These are phyloP conservation scores for Colinus virginianus DNA, from an alignment of 2,113 vertebrate genomes.

Conservation along the genomic window DNA sequence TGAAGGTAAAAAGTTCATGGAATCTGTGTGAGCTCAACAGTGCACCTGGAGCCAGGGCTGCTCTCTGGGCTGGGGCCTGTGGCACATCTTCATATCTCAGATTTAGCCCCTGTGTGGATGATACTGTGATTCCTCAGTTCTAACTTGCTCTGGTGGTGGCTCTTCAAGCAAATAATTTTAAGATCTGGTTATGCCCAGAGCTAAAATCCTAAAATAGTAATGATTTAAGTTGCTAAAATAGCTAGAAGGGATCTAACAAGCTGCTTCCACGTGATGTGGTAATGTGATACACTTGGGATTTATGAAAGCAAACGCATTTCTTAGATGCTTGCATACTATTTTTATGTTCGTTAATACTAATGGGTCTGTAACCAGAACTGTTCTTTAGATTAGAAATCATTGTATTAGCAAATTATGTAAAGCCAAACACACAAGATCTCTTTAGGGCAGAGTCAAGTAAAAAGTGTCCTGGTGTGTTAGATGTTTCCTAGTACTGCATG, in stretches of 20 bases:
- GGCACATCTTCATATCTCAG: not conserved
- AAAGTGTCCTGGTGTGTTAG: not conserved
- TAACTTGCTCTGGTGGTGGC: not conserved
- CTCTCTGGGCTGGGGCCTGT: not conserved
- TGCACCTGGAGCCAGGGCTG: not conserved
- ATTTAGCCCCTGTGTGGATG: not conserved
- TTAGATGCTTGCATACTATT: not conserved
- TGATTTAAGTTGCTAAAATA: conserved; percentile 24
- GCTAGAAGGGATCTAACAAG: not conserved
- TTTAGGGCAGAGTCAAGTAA: not conserved
- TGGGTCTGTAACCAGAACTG: not conserved
- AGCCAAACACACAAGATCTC: not conserved
- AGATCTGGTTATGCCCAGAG: not conserved
- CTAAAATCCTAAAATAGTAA: conserved; percentile 40
- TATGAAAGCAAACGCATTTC: conserved; percentile 14
- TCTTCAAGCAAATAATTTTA: not conserved
- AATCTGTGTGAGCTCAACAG: not conserved
- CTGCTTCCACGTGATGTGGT: conserved; percentile 7
- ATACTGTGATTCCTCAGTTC: not conserved
- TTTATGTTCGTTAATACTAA: not conserved
- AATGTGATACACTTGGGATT: not conserved
- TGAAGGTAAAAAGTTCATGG: not conserved
- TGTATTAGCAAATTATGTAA: not conserved
- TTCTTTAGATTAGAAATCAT: not conserved
- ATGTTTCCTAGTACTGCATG: not conserved